Evolutionary conservation across 2,888 invertebrate species (phyloP), one percentile per base, ranked within the genome.

Genomic region (Microplitis deprimator): DNA sequence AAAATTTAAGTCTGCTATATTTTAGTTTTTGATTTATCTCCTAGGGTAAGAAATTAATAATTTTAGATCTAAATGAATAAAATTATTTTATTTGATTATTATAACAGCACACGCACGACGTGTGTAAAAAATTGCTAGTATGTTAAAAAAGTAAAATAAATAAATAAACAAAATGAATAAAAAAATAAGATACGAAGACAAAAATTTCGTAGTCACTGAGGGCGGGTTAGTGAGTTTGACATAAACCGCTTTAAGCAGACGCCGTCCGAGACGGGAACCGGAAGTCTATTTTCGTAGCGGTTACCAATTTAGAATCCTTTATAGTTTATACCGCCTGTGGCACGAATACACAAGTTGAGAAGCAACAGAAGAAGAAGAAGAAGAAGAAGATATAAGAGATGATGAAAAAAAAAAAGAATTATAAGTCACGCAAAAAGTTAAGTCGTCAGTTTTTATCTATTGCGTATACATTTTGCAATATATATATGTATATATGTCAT

Each of bases 261-360:
- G 86, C 84, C 83, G 82, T 83, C 84, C 84, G 87, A 89, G 89
- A 89, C 89, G 89, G 89, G 87, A 89, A 89, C 89, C 89, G 89
- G 89, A 89, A 89, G 89, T 89, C 89, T 89, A 89, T 89, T 89
- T 89, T 88, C 84, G 89, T 89, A 83, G 80, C 73, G 83, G 82
- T 85, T 83, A 89, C 89, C 82, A 83, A 89, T 87, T 89, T 89
- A 89, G 88, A 89, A 88, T 86, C 86, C 89, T 89, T 88, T 87
- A 88, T 88, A 89, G 88, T 89, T 85, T 83, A 87, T 84, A 86
- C 83, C 81, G 81, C 77, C 77, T 72, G 67, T 68, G 73, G 72
- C 73, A 71, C 79, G 59, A 73, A 77, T 70, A 77, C 61, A 60
- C 65, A 10, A 50, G 69, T 50, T 13, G 13, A 50, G 50, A 50